Base-by-base conservation (phyloP, 2,888 invertebrate genomes). In the Lepidocyrtoides sp. region DNA sequence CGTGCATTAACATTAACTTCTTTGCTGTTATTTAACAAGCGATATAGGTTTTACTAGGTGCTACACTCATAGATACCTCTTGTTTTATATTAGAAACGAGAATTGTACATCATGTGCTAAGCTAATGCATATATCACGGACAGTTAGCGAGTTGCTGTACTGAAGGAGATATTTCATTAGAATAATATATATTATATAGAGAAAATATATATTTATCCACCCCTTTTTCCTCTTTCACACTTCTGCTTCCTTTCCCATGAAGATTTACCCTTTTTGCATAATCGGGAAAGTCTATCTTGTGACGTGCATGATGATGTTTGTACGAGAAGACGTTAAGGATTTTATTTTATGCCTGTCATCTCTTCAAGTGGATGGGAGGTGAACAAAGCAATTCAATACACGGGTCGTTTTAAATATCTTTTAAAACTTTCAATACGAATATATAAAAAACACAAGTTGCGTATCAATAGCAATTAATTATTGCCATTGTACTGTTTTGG, bases 191-290 rank as follows among this genome's bases (percentile, higher is more conserved):
- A 17, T 36, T 17, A 69, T 44, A 41, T 26, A 69, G n/a, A n/a
- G n/a, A n/a, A n/a, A n/a, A n/a, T 41, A 41, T 77, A 51, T 51
- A 77, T 77, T 77, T 51, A 77, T 51, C 85, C 92, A 69, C 89
- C 92, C 91, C 89, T 77, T 92, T 91, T 84, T 77, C 86, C 91
- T 82, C 91, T 92, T 93, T 93, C 93, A 93, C 93, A 93, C 94
- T 93, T 93, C 92, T 93, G 94, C 91, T 91, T 89, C 93, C 91
- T 89, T 94, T 94, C 94, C 93, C 94, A 94, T 94, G 94, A 94
- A 94, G 94, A 94, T 94, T 94, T 94, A 93, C 92, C 93, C 93
- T 93, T 93, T 94, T 94, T 94, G 93, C 94, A 94, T 94, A 94
- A 94, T 94, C 94, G 93, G 92, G 84, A 91, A 93, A 92, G 93